Evolutionary conservation across 2,888 invertebrate genomes (phyloP).

Genomic region (Ochlodes sylvanus): DNA sequence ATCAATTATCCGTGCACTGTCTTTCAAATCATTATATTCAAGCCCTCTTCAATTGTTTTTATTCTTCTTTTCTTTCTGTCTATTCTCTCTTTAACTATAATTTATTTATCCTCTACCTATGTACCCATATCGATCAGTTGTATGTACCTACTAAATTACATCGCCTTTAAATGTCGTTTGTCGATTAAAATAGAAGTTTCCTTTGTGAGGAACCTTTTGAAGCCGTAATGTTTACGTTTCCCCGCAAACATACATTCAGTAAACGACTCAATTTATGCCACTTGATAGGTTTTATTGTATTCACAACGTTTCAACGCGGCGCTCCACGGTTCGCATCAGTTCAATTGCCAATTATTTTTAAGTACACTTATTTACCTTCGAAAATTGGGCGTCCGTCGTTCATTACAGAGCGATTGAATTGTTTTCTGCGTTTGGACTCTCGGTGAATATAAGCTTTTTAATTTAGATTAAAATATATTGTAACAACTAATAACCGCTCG

Average conservation of each 20-base stretch:
- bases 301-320: constrained; percentile 37
- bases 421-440: background rate
- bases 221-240: constrained; percentile 6
- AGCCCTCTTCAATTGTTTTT: too few relatives aligned
- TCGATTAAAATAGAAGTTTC: constrained; percentile 24
- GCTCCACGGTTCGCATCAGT: constrained; percentile 42
- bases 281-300: constrained; percentile 35
- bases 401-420: constrained; percentile 26
- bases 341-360: constrained; percentile 55
- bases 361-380: constrained; percentile 51
- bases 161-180: constrained; percentile 9
- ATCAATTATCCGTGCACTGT: too few relatives aligned
- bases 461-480: too few relatives aligned
- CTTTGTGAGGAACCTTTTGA: constrained; percentile 28
- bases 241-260: constrained; percentile 16
- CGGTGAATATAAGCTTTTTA: too few relatives aligned
- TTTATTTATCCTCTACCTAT: too few relatives aligned
- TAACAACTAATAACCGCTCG: too few relatives aligned
- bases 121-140: too few relatives aligned
- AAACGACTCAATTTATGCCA: constrained; percentile 3
- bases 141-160: too few relatives aligned
- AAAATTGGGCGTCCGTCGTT: constrained; percentile 44
- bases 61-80: too few relatives aligned
- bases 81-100: too few relatives aligned
- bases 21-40: too few relatives aligned